A percentile compares a stretch with the other conserved stretches of the same genome.
These are phyloP conservation scores for Zygogramma bicolorata DNA, from an alignment of 2,888 invertebrate genomes.

Conservation along the genomic window DNA sequence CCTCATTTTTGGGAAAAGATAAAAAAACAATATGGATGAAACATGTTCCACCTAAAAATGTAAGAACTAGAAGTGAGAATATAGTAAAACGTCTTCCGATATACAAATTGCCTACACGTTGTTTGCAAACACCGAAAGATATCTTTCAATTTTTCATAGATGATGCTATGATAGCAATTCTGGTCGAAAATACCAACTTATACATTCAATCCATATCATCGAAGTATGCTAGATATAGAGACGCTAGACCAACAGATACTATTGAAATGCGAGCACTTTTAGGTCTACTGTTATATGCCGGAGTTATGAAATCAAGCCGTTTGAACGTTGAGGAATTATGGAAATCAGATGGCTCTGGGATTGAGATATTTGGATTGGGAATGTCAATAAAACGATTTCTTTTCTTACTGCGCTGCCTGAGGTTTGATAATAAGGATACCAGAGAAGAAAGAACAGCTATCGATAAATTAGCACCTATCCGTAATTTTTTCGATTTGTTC, in stretches of 20 bases:
- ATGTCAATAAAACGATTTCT: slow-evolving; percentile 21
- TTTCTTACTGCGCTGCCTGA: slow-evolving; percentile 16
- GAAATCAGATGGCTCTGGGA: slow-evolving; percentile 7
- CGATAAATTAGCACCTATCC: slow-evolving; percentile 10
- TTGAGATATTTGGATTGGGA: slow-evolving; percentile 19
- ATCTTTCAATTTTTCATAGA: slow-evolving; percentile 19
- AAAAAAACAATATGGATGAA: slow-evolving; percentile 19
- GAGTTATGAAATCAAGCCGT: slow-evolving; percentile 3
- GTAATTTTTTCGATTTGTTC: not conserved
- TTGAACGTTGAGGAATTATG: slow-evolving; percentile 20
- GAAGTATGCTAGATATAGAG: slow-evolving; percentile 18
- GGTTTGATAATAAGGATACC: slow-evolving; percentile 14
- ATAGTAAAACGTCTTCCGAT: slow-evolving; percentile 9
- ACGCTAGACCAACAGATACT: slow-evolving; percentile 17
- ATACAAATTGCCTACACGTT: slow-evolving; percentile 6
- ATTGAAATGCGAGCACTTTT: slow-evolving; percentile 18
- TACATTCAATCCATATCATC: slow-evolving; percentile 19
- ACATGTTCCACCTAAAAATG: slow-evolving; percentile 13
- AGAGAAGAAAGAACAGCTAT: not conserved
- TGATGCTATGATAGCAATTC: slow-evolving; percentile 13
- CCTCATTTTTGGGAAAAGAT: slow-evolving; percentile 19
- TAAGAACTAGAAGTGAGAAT: slow-evolving; percentile 8
- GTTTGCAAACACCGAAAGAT: slow-evolving; percentile 14
- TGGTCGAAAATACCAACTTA: slow-evolving; percentile 19
- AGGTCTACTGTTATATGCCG: slow-evolving; percentile 15